phyloP scores from a whole-genome alignment of 2,888 invertebrate genomes.

The Drosophila paucipuncta region DNA sequence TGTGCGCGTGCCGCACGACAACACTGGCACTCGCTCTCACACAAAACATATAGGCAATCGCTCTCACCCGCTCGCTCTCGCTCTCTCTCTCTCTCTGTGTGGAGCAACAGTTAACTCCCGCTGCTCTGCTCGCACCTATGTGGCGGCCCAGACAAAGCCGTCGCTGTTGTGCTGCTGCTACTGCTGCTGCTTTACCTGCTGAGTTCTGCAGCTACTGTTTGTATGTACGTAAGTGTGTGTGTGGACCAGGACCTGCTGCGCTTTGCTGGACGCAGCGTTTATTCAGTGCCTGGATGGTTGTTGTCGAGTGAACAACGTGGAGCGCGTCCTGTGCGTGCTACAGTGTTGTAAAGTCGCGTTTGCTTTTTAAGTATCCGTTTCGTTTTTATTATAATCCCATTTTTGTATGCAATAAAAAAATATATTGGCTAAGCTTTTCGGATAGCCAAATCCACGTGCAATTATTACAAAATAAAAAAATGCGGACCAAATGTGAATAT shows the following conservation, averaged over 20 bases:
- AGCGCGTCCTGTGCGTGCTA: slow-evolving; percentile 49
- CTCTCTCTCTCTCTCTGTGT: slow-evolving; percentile 18
- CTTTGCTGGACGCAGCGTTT: slow-evolving; percentile 38
- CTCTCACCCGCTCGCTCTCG: slow-evolving; percentile 4
- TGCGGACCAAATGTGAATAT: slow-evolving; percentile 1
- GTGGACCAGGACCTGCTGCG: slow-evolving; percentile 65
- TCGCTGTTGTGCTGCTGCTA: slow-evolving; percentile 24
- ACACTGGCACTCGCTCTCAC: slow-evolving; percentile 54
- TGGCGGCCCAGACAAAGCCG: slow-evolving; percentile 68
- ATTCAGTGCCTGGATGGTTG: slow-evolving; percentile 85
- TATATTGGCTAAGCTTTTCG: slow-evolving; percentile 23
- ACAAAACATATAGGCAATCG: background rate
- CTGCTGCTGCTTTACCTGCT: slow-evolving; percentile 54
- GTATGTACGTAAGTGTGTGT: slow-evolving; percentile 21
- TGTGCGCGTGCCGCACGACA: slow-evolving; percentile 57
- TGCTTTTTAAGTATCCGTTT: slow-evolving; percentile 43
- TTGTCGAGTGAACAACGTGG: slow-evolving; percentile 80
- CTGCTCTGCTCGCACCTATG: slow-evolving; percentile 51
- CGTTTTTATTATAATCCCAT: slow-evolving; percentile 39
- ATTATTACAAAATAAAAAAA: slow-evolving; percentile 29
- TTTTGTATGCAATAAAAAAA: slow-evolving; percentile 19
- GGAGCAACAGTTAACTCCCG: slow-evolving; percentile 72
- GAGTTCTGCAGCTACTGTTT: slow-evolving; percentile 8
- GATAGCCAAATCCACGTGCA: slow-evolving; percentile 58
- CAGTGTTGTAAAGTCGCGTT: slow-evolving; percentile 45